Conservation (phyloP, 1,140 invertebrate genomes). For the Pogonomyrmex barbatus region DNA sequence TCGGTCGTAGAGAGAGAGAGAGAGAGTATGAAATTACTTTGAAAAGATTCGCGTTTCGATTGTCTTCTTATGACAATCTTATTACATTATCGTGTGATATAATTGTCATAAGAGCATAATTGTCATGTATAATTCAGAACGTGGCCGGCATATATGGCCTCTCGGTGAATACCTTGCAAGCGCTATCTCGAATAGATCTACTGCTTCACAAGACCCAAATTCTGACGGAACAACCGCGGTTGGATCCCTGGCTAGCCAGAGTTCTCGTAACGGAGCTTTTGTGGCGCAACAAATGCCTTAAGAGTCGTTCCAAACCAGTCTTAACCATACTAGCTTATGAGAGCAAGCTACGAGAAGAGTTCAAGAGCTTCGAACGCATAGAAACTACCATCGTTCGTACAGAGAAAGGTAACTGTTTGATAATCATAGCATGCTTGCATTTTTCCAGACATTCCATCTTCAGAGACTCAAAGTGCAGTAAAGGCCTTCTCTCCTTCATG, state of each 20-base stretch:
- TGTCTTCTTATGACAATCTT: not conserved
- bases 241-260: slow-evolving; percentile 90
- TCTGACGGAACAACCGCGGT: slow-evolving; percentile 89
- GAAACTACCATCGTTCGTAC: slow-evolving; percentile 59
- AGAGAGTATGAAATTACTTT: slow-evolving; percentile 10
- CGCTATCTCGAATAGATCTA: slow-evolving; percentile 88
- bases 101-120: not conserved
- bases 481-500: slow-evolving; percentile 75
- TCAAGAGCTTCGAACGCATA: slow-evolving; percentile 74
- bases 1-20: not conserved
- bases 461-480: slow-evolving; percentile 31
- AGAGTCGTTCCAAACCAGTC: slow-evolving; percentile 89
- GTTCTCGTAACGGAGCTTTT: slow-evolving; percentile 93
- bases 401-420: slow-evolving; percentile 82
- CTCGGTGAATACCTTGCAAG: slow-evolving; percentile 90
- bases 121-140: slow-evolving; percentile 85
- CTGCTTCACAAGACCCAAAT: slow-evolving; percentile 89
- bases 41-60: not conserved
- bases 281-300: slow-evolving; percentile 91
- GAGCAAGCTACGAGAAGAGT: slow-evolving; percentile 85
- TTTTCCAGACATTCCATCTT: slow-evolving; percentile 79
- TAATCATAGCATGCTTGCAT: slow-evolving; percentile 64
- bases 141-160: slow-evolving; percentile 90
- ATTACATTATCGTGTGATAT: slow-evolving; percentile 12
- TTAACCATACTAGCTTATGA: slow-evolving; percentile 89